A percentile compares a stretch with the other conserved stretches of the same genome.
These are phyloP conservation scores for Caloenas nicobarica DNA, from an alignment of 2,113 vertebrate species.

Conservation along the genomic window DNA sequence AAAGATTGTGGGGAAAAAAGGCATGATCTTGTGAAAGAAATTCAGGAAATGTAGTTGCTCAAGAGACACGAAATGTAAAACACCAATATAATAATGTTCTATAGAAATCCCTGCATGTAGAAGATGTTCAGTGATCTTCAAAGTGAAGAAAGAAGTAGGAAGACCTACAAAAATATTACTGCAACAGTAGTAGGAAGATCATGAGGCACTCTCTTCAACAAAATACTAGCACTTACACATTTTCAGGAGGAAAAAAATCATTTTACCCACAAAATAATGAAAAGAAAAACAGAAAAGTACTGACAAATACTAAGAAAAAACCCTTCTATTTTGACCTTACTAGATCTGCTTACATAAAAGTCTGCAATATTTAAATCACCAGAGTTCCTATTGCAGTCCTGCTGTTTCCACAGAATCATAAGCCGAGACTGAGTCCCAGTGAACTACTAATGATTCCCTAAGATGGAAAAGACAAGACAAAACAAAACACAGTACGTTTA, in stretches of 20 bases:
- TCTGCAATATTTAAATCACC: not conserved
- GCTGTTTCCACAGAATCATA: not conserved
- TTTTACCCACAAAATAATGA: not conserved
- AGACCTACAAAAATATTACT: not conserved
- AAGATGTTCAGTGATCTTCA: not conserved
- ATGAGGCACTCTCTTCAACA: not conserved
- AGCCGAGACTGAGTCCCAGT: not conserved
- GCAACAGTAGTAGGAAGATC: not conserved
- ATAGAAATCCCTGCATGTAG: not conserved
- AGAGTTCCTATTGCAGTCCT: not conserved
- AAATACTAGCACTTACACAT: not conserved
- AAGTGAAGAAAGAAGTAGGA: not conserved
- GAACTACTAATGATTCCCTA: not conserved
- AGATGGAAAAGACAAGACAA: not conserved
- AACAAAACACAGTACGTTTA: rapidly evolving
- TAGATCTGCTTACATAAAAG: not conserved
- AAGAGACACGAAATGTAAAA: not conserved
- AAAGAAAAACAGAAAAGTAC: not conserved
- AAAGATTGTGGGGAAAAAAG: rapidly evolving
- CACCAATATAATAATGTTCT: not conserved
- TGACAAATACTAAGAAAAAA: not conserved
- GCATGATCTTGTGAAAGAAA: not conserved
- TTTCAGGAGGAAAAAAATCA: not conserved
- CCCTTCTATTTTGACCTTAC: not conserved
- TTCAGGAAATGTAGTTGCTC: not conserved